Evolutionary conservation across 2,113 vertebrate genomes (phyloP).

Genomic region (Eurypyga helias): DNA sequence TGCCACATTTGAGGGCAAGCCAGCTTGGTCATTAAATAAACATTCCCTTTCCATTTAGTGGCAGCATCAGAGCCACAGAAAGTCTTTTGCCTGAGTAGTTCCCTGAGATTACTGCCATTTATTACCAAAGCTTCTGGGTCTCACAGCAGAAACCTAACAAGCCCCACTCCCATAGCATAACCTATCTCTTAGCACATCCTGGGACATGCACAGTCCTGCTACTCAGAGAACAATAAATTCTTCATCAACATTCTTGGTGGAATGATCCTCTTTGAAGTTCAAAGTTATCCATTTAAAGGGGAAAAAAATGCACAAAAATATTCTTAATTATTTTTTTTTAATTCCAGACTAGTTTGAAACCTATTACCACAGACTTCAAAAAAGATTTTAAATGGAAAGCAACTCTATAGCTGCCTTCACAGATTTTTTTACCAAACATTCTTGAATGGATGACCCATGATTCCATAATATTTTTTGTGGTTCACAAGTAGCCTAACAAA

Average conservation of each 20-base stretch:
- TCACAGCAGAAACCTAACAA: background rate
- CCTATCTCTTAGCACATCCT: background rate
- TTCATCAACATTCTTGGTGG: background rate
- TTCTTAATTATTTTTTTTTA: background rate
- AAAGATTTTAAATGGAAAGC: background rate
- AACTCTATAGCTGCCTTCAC: background rate
- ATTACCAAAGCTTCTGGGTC: background rate
- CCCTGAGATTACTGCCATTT: background rate
- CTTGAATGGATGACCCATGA: background rate
- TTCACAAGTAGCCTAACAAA: background rate
- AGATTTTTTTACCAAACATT: background rate
- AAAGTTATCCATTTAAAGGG: background rate
- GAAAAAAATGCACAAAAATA: background rate
- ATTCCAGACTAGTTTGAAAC: background rate
- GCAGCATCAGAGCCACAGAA: background rate
- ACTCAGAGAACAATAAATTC: background rate
- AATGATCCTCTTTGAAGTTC: background rate
- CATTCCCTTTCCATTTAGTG: background rate
- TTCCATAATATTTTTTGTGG: background rate
- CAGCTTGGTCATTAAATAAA: background rate
- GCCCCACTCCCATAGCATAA: background rate
- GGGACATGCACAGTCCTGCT: background rate
- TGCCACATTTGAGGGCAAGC: background rate
- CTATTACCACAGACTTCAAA: background rate
- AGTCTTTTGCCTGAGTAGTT: background rate